Evolutionary conservation across 2,797 vertebrate genomes (phyloP).

Genomic region (Sphaeramia orbicularis): DNA sequence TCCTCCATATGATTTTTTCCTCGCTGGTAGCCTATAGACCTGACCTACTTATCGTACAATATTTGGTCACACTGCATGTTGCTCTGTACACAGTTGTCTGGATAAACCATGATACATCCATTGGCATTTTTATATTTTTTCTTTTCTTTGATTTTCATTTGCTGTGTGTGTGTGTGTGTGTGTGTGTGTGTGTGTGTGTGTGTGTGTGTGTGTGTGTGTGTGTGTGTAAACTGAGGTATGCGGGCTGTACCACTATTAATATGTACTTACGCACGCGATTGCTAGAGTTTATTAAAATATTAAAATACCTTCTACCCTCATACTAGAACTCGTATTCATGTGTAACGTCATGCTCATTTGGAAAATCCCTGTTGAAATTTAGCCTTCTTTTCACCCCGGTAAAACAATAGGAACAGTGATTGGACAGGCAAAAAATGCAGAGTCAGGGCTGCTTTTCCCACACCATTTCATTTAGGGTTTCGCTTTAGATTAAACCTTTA

Average conservation of each 20-base stretch:
- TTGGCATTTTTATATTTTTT: not conserved
- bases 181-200: conserved; percentile 18
- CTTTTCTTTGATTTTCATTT: no score
- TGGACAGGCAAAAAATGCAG: conserved; percentile 48
- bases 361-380: conserved; percentile 12
- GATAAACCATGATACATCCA: conserved; percentile 13
- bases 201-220: conserved; percentile 34
- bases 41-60: conserved; percentile 52
- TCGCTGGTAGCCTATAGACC: conserved; percentile 22
- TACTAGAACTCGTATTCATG: not conserved
- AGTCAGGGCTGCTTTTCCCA: conserved; percentile 70
- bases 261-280: conserved; percentile 3
- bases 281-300: not conserved
- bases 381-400: conserved; percentile 27
- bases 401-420: conserved; percentile 46
- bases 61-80: conserved; percentile 18
- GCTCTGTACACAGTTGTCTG: conserved; percentile 7
- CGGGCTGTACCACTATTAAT: not conserved
- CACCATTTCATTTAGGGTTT: conserved; percentile 12
- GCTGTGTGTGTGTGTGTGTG: conserved; percentile 7
- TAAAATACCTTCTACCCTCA: no score
- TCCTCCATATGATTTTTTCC: conserved; percentile 32
- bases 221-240: conserved; percentile 14
- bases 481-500: conserved; percentile 14
- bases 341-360: conserved; percentile 7